Evolutionary conservation across 2,888 invertebrate genomes (phyloP).

Genomic region (Platerodrilus igneus): DNA sequence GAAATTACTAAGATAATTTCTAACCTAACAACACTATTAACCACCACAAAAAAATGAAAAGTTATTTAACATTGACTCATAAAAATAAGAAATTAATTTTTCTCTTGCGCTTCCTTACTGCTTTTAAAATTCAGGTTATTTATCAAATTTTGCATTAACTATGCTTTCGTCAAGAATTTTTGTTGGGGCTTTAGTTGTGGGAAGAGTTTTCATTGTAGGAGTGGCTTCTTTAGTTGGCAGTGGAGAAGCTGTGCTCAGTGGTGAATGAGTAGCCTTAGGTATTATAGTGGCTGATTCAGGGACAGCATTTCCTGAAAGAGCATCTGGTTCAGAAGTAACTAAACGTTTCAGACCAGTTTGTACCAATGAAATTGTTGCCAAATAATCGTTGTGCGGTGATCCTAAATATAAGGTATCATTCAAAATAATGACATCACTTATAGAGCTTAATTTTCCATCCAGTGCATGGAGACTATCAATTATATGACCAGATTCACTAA

Average conservation of each 20-base stretch:
- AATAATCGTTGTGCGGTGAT: conserved; percentile 61
- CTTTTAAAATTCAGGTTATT: too few relatives aligned
- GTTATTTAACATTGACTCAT: too few relatives aligned
- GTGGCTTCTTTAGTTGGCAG: conserved; percentile 8
- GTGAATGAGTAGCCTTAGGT: too few relatives aligned
- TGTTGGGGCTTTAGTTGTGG: conserved; percentile 14
- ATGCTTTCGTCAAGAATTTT: too few relatives aligned
- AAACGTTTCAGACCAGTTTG: conserved; percentile 46
- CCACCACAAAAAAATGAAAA: too few relatives aligned
- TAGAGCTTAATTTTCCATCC: conserved; percentile 51
- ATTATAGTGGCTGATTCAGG: conserved; percentile 2
- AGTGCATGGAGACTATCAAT: conserved; percentile 62
- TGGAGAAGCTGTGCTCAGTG: not conserved
- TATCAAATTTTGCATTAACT: too few relatives aligned
- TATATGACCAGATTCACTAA: conserved; percentile 69
- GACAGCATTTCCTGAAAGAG: not conserved
- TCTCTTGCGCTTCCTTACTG: too few relatives aligned
- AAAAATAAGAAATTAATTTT: too few relatives aligned
- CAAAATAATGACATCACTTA: conserved; percentile 65
- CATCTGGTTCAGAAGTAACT: conserved; percentile 21
- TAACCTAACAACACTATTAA: too few relatives aligned
- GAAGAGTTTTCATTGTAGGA: conserved; percentile 8
- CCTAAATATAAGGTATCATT: conserved; percentile 64
- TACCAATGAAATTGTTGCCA: conserved; percentile 61
- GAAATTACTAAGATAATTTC: too few relatives aligned